phyloP scores from a whole-genome alignment of 2,113 vertebrate species.

The Lepus timidus region DNA sequence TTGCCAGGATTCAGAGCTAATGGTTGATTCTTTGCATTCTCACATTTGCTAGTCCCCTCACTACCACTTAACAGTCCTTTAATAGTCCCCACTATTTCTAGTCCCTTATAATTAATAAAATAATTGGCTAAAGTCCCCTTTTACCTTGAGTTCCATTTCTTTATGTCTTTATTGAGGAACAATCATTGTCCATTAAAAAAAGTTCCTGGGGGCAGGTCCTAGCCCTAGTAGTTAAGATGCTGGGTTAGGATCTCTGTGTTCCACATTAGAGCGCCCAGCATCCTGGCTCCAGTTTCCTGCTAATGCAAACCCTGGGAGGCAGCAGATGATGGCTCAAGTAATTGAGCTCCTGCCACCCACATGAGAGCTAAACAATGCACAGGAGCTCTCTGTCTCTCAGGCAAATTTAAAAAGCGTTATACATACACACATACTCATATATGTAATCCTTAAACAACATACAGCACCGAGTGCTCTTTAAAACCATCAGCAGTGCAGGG shows the following conservation, averaged over 20 bases:
- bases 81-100: not conserved
- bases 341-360: too few relatives aligned
- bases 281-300: too few relatives aligned
- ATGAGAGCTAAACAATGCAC: too few relatives aligned
- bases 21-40: not conserved
- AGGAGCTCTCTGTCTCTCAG: not conserved
- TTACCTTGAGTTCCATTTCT: conserved; percentile 28
- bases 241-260: too few relatives aligned
- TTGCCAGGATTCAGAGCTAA: not conserved
- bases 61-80: too few relatives aligned
- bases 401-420: too few relatives aligned
- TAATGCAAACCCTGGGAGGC: too few relatives aligned
- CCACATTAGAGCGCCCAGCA: too few relatives aligned
- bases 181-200: not conserved
- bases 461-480: not conserved
- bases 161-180: not conserved
- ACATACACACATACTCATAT: not conserved
- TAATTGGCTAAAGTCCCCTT: not conserved
- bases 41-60: not conserved
- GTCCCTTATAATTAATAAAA: not conserved
- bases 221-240: too few relatives aligned
- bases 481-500: conserved; percentile 1
- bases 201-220: too few relatives aligned
- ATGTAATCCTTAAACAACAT: not conserved
- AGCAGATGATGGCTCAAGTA: too few relatives aligned